Conservation (phyloP, 2,888 invertebrate genomes). For the Dynastes maya region DNA sequence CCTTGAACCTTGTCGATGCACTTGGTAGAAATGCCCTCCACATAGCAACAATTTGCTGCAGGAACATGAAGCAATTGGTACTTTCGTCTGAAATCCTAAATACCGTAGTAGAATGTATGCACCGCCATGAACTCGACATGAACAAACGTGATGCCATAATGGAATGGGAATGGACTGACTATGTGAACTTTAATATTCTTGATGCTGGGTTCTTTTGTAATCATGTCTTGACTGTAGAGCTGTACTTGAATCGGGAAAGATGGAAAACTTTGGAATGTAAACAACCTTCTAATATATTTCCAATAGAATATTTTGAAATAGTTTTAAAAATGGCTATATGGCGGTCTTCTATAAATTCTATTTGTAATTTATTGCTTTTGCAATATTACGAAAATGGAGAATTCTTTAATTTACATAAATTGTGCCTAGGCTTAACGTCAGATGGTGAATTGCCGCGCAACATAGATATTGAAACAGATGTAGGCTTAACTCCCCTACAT, state of each 20-base stretch:
- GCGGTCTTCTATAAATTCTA: neutral
- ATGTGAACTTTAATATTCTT: neutral
- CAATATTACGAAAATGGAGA: neutral
- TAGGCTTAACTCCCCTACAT: neutral
- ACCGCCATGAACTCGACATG: neutral
- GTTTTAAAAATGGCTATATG: neutral
- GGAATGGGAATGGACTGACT: neutral
- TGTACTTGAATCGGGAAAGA: neutral
- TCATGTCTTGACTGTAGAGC: neutral
- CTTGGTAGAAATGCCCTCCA: neutral
- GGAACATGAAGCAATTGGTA: neutral
- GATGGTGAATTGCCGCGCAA: neutral
- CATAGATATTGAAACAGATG: neutral
- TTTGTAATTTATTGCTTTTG: neutral
- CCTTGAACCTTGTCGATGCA: neutral
- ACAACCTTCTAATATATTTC: neutral
- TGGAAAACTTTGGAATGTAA: neutral
- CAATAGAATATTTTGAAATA: neutral
- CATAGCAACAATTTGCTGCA: neutral
- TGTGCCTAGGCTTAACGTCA: neutral
- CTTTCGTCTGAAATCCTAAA: neutral
- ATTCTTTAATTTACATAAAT: neutral
- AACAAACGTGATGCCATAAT: neutral
- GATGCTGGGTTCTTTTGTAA: neutral
- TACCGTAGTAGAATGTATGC: neutral